Evolutionary conservation across 2,113 vertebrate species (phyloP), one percentile per base, ranked within the genome.

Genomic region (Falco punctatus): DNA sequence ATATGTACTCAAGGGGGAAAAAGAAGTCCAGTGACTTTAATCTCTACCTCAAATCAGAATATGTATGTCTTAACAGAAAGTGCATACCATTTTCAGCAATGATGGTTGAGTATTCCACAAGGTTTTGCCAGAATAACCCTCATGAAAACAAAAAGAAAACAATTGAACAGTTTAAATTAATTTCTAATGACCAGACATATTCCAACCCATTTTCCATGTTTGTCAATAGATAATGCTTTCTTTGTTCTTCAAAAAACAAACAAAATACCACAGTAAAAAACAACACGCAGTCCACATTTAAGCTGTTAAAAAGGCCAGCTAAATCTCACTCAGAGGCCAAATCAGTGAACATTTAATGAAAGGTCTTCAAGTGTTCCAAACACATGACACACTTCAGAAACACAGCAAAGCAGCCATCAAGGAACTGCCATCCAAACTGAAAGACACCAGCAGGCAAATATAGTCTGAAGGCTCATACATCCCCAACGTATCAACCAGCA

Each of bases 271-370:
- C 13, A 48, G 5, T 77, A 13, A 40, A 66, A 58, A 64, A n/a
- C 3, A 30, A 13, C 0, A 1, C 5, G 13, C 22, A 28, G 30
- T 61, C 26, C 22, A 33, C 10, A 10, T 65, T 33, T 17, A 65
- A 65, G 5, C 5, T 48, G 2, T 44, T 70, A 57, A 69, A 66
- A 65, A 38, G 4, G 21, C 24, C 59, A 73, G 10, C 14, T 70
- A 46, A 38, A 74, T 22, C 12, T 58, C 28, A n/a, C 24, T 35
- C 24, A 44, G 13, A 69, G 28, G 4, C 27, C n/a, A 52, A 44
- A 55, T 51, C 24, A 44, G 28, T 59, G 44, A 86, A 71, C 19
- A n/a, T 51, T 32, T 66, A 57, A 51, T 48, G 20, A 49, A 79
- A 90, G 24, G 35, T 2, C 15, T 88, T 19, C n/a, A 70, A 33